Conservation (phyloP, 92 coral and sea anemone species). For the Phenganax stokvisi region DNA sequence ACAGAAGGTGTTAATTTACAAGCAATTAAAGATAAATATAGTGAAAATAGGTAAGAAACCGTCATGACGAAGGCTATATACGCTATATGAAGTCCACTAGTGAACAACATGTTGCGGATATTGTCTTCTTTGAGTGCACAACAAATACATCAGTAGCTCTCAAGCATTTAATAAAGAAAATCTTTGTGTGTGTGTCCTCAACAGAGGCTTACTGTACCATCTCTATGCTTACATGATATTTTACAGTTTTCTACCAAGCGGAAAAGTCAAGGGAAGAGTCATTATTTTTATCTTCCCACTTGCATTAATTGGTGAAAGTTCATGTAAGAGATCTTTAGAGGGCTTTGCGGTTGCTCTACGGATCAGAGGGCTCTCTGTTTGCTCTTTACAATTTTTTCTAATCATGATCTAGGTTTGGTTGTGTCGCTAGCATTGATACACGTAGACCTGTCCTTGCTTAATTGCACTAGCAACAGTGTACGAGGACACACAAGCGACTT, state of each 20-base stretch:
- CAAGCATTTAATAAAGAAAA: too few relatives aligned
- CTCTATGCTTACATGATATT: too few relatives aligned
- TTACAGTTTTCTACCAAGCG: too few relatives aligned
- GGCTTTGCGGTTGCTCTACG: background rate
- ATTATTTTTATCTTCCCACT: too few relatives aligned
- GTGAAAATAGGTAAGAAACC: constrained; percentile 59
- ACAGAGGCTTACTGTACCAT: too few relatives aligned
- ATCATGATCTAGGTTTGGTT: constrained; percentile 24
- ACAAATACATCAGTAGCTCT: too few relatives aligned
- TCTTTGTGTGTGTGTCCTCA: too few relatives aligned
- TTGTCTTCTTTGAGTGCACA: too few relatives aligned
- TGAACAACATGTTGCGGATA: background rate
- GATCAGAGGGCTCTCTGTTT: background rate
- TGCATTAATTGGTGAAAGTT: too few relatives aligned
- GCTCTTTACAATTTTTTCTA: background rate
- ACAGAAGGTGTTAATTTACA: constrained; percentile 73
- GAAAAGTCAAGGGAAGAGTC: too few relatives aligned
- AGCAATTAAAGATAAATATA: constrained; percentile 87
- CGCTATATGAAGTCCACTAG: background rate
- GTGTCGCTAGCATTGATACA: constrained; percentile 20
- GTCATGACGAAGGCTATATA: background rate
- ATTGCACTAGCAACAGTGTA: background rate
- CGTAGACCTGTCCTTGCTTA: constrained; percentile 10
- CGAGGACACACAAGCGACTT: background rate
- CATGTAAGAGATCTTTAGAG: background rate